Evolutionary conservation across 2,888 invertebrate genomes (phyloP), one percentile per base, ranked within the genome.

Genomic region (Operophtera brumata): DNA sequence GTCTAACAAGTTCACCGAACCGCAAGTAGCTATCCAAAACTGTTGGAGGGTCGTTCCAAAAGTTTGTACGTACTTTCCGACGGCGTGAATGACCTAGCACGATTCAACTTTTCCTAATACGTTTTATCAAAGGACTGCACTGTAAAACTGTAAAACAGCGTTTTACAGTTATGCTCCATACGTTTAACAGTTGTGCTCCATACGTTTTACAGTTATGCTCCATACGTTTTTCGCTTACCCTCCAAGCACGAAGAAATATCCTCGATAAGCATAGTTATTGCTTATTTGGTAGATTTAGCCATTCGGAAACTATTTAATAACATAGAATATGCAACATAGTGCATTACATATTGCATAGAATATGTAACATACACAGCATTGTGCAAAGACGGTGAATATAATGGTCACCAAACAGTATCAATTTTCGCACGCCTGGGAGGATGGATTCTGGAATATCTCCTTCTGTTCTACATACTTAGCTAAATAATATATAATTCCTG

Each of bases 11-110:
- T 47, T 42, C 32, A 28, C 28, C 14, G 39, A 51, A 46, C 52
- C 52, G 46, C 46, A 42, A 47, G 46, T 52, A 41, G 40, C 35
- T 45, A 44, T 51, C 42, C 42, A 12, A 42, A 52, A 52, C 46
- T 51, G 14, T 44, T 46, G 40, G 13, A 30, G 46, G 11, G 40
- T 40, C 30, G 20, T 42, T 8, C 2, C 13, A 34, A 41, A 40
- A 41, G 36, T 46, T 42, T n/a, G 34, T 26, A 45, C 7, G 13
- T 39, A 44, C 50, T 50, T 48, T 37, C 5, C 12, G 26, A 35
- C 42, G 32, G 50, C 44, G 43, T 44, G 39, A 44, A 50, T 39
- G 28, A 37, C 37, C 37, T 43, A 41, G 41, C 41, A 20, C 35
- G 26, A 42, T 42, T 35, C 8, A 4, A 42, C 37, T 20, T 47